Evolutionary conservation across 2,113 vertebrate species (phyloP), one percentile per base, ranked within the genome.

Genomic region (Ploceus nigricollis): DNA sequence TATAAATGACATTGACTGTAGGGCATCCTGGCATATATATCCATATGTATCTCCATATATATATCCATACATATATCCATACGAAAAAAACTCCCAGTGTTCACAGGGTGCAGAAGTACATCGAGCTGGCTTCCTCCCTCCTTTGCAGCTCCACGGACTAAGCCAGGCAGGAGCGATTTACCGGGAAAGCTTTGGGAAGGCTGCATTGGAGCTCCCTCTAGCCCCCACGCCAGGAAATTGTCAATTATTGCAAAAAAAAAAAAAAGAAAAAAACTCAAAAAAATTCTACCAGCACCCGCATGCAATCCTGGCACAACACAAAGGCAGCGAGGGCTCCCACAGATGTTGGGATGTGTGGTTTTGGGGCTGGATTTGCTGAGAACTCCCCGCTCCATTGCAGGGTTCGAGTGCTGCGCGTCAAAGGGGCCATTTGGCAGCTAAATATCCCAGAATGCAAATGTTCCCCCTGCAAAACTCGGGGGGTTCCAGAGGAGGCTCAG

Each of bases 181-280:
- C 11, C 2, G n/a, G 5, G 20, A n/a, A 4, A 11, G n/a, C 33
- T 37, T 9, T 3, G n/a, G 39, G 8, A 65, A 53, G 37, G 6
- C 70, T 91, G 94, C 87, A 8, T 51, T 68, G 95, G 89, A 93
- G 97, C 97, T 96, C 97, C 97, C 96, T 95, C 97, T 96, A 93
- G 96, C 56, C 42, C 57, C 66, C 79, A 15, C 4, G 24, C 30
- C 53, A 25, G 82, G 64, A 64, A 86, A 77, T 13, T 39, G 6
- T 9, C 40, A 39, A 37, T 10, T 44, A 9, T 11, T 35, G 18
- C 1, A 7, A 53, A 47, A 58, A 14, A 39, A 19, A 9, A 9
- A 57, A 60, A 25, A 37, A 58, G 11, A 14, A 4, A 10, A 35
- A 25, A 35, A 35, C n/a, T n/a, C n/a, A 4, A 9, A 15, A 56